These are phyloP conservation scores for Mystacides longicornis DNA, from an alignment of 2,888 invertebrate species.

Conservation along the genomic window DNA sequence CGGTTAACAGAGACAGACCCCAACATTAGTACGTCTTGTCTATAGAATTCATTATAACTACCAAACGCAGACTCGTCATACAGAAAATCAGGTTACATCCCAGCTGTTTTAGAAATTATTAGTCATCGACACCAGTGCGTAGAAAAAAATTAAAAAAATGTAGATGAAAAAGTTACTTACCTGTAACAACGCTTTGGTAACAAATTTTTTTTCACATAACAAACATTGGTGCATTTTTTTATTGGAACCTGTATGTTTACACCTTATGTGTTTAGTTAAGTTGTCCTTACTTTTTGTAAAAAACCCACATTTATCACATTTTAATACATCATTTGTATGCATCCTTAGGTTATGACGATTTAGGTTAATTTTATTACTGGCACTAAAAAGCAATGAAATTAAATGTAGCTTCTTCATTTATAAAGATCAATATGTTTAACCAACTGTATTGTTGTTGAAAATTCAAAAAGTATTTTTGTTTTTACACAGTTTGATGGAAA, in stretches of 20 bases:
- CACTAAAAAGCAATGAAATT: background rate
- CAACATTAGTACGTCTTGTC: too few relatives aligned
- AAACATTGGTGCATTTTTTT: constrained; percentile 21
- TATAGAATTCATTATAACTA: too few relatives aligned
- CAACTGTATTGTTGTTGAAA: too few relatives aligned
- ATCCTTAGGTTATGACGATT: background rate
- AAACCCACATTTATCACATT: constrained; percentile 18
- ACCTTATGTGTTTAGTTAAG: constrained; percentile 13
- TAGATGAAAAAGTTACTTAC: constrained; percentile 9
- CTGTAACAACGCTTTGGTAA: constrained; percentile 16
- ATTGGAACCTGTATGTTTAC: constrained; percentile 23
- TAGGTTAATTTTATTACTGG: background rate
- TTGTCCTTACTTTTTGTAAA: constrained; percentile 12
- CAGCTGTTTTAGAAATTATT: too few relatives aligned
- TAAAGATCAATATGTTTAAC: too few relatives aligned
- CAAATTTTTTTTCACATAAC: constrained; percentile 21
- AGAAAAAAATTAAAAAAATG: too few relatives aligned
- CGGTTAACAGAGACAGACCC: too few relatives aligned
- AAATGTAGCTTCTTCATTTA: too few relatives aligned
- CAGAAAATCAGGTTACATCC: too few relatives aligned
- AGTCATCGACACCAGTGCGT: too few relatives aligned
- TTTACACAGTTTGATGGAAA: background rate
- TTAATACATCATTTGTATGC: background rate
- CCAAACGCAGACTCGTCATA: too few relatives aligned
- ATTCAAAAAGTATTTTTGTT: too few relatives aligned